Evolutionary conservation across 2,888 invertebrate genomes (phyloP), one percentile per base, ranked within the genome.

Genomic region (Papilio demoleus): DNA sequence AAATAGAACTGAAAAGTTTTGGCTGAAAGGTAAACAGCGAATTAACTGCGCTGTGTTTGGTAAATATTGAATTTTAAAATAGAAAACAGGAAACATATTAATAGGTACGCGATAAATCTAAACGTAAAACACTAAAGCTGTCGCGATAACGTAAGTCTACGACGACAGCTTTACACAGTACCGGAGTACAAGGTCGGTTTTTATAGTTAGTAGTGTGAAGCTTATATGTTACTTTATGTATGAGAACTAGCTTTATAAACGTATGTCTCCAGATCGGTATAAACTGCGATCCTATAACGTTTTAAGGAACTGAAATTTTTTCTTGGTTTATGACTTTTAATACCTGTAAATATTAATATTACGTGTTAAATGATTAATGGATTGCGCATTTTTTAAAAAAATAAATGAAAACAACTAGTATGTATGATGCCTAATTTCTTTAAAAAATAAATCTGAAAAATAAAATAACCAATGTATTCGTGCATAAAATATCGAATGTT

Each of bases 201-300:
- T 79, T 78, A 76, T 76, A 76, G 76, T 77, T 70, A 66, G 74
- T 70, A 73, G 75, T 72, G 72, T 68, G 66, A 70, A 73, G 70
- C 77, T 75, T 76, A 75, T 76, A 73, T 61, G 73, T 70, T 73
- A 73, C 71, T 75, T 75, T 72, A 74, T 70, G 70, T 73, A 70
- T 71, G 77, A 68, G 63, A n/a, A n/a, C n/a, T n/a, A n/a, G 53
- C 62, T 62, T 47, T 5, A 22, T 31, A 12, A 62, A 34, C n/a
- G n/a, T n/a, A n/a, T n/a, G 53, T 67, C 53, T 65, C 61, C n/a
- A 14, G 53, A 24, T 14, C 19, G 0, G 2, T 19, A 34, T 59
- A 19, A 19, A 59, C 34, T 1, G 19, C 8, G 34, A 58, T 58
- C 34, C 19, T 14, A 4, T 11, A 58, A 34, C 56, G 14, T 24